A percentile compares a stretch with the other conserved stretches of the same genome.
Conservation (phyloP, 2,797 vertebrate genomes). For the Channallabes apus region DNA sequence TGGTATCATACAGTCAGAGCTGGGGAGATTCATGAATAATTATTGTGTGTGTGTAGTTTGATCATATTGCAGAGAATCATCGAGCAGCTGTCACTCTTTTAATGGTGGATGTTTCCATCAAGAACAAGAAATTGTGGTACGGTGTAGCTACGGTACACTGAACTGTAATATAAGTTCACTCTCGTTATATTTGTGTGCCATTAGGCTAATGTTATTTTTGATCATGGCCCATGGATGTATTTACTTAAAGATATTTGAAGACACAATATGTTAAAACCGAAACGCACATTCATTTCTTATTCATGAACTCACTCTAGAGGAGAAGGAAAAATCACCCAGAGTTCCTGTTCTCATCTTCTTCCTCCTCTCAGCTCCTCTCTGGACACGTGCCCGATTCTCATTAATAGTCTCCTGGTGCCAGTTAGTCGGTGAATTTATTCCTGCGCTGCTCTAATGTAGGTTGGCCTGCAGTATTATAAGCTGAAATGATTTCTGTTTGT, state of each 20-base stretch:
- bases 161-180: background rate
- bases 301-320: background rate
- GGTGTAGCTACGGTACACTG: background rate
- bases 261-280: background rate
- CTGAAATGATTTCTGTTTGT: background rate
- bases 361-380: background rate
- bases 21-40: background rate
- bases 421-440: background rate
- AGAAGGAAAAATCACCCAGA: background rate
- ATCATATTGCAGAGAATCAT: background rate
- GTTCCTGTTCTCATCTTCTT: background rate
- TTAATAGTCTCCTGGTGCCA: slow-evolving; percentile 9
- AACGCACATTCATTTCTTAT: background rate
- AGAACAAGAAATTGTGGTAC: too few species aligned
- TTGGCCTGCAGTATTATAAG: background rate
- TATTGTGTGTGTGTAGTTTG: background rate
- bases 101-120: background rate
- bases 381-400: background rate
- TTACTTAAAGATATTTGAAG: background rate
- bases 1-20: background rate
- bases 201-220: background rate
- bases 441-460: background rate
- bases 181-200: background rate
- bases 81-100: background rate
- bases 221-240: too few species aligned